These are phyloP conservation scores for Choristoneura rosaceana DNA, from an alignment of 2,888 invertebrate genomes.

Conservation along the genomic window DNA sequence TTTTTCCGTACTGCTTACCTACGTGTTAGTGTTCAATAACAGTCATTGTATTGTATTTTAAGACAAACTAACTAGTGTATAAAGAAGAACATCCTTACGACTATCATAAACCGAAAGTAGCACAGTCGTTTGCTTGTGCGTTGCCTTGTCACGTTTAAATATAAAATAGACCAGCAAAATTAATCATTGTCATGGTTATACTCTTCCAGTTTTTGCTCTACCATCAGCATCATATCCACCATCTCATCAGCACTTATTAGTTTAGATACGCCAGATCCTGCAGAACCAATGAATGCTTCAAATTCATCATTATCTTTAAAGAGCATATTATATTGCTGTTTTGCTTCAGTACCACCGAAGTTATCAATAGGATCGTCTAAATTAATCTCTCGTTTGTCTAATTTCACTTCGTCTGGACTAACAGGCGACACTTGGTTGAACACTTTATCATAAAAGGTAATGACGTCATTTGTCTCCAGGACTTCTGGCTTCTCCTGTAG, in stretches of 20 bases:
- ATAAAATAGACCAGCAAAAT: background rate
- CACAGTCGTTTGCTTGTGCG: no score
- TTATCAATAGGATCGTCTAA: constrained; percentile 5
- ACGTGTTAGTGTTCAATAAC: no score
- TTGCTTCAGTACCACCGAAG: background rate
- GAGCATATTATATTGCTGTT: constrained; percentile 9
- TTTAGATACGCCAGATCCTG: constrained; percentile 48
- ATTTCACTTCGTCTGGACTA: constrained; percentile 11
- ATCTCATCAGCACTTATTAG: constrained; percentile 52
- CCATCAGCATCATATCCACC: constrained; percentile 52
- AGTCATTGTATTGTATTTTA: no score
- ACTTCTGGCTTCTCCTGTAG: constrained; percentile 63
- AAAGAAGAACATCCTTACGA: background rate
- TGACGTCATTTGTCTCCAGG: constrained; percentile 60
- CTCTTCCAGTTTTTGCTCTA: constrained; percentile 60
- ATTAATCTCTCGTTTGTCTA: constrained; percentile 21
- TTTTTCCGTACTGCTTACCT: no score
- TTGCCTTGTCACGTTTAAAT: background rate
- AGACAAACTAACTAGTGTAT: background rate
- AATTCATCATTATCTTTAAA: constrained; percentile 41
- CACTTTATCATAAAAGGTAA: constrained; percentile 47
- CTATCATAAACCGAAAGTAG: no score
- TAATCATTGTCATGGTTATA: constrained; percentile 51
- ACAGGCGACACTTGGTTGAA: background rate
- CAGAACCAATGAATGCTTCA: constrained; percentile 44